Conservation (phyloP, 2,888 invertebrate genomes). For the Disparrhopalites patrizii region DNA sequence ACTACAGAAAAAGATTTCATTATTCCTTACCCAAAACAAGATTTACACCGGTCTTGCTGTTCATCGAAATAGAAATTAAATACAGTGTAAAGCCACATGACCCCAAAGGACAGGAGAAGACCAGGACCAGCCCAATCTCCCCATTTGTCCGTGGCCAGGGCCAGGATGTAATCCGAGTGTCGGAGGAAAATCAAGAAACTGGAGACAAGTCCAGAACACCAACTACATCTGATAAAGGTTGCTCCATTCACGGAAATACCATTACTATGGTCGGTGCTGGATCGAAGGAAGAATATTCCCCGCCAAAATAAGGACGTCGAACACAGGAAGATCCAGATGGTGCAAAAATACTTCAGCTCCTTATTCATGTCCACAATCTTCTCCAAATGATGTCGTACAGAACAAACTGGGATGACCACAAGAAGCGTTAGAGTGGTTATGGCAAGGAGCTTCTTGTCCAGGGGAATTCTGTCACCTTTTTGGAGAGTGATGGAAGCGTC, state of each 20-base stretch:
- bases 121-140: neutral
- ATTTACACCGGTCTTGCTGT: too few species aligned
- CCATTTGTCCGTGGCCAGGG: neutral
- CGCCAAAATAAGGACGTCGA: neutral
- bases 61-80: neutral
- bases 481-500: too few species aligned
- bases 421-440: neutral
- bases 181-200: neutral
- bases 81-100: neutral
- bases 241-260: neutral
- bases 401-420: neutral
- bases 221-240: neutral
- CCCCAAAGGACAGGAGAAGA: neutral
- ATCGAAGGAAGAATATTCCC: too few species aligned
- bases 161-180: neutral
- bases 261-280: too few species aligned
- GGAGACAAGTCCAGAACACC: neutral
- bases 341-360: neutral
- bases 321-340: neutral
- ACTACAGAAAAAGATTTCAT: too few species aligned
- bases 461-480: too few species aligned
- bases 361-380: neutral
- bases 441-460: neutral
- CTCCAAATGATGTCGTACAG: neutral
- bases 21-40: too few species aligned